Evolutionary conservation across 2,113 vertebrate species (phyloP).

Genomic region (Nettapus auritus): DNA sequence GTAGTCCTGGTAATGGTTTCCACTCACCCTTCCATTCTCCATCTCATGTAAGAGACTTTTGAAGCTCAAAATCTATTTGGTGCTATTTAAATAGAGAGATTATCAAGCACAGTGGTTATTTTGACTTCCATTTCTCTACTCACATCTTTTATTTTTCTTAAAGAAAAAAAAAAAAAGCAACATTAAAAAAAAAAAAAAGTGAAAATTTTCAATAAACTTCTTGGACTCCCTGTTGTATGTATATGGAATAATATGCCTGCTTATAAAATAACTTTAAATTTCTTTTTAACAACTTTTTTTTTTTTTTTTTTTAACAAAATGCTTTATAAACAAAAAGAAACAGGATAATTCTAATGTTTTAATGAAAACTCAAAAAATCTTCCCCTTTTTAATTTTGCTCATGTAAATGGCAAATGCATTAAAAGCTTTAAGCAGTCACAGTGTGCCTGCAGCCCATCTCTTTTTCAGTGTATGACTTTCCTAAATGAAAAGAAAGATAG

Average conservation of each 20-base stretch:
- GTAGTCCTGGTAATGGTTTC: conserved; percentile 12
- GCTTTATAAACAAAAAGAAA: not conserved
- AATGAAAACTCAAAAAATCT: not conserved
- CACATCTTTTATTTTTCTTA: not conserved
- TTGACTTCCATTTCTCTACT: not conserved
- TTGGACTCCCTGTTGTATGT: not conserved
- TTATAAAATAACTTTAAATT: not conserved
- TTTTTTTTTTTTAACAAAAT: not conserved
- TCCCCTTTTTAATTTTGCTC: not conserved
- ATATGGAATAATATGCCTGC: not conserved
- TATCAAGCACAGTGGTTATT: not conserved
- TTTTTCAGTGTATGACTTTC: not conserved
- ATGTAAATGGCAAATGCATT: not conserved
- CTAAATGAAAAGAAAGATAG: not conserved
- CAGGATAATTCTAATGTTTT: not conserved
- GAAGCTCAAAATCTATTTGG: not conserved
- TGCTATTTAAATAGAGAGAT: not conserved
- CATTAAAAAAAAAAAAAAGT: not conserved
- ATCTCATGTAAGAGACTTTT: not conserved
- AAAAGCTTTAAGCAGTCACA: not conserved
- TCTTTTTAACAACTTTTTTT: not conserved
- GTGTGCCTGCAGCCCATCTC: not conserved
- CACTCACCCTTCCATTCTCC: not conserved
- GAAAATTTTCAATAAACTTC: not conserved
- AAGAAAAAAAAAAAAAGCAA: not conserved